Conservation (phyloP, 2,888 invertebrate genomes). For the Zygogramma bicolorata region DNA sequence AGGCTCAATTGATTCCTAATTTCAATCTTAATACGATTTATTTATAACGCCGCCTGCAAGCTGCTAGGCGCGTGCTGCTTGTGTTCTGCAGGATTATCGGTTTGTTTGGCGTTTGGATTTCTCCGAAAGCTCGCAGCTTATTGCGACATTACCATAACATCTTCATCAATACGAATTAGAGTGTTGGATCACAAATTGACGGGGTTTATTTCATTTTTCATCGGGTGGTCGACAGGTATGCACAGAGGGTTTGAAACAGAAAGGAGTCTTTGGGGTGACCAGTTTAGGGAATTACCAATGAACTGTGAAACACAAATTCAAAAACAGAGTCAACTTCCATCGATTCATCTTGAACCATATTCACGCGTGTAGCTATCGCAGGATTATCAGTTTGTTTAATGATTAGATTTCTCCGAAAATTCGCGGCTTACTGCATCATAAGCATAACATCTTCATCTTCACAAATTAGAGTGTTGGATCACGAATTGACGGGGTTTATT, state of each 20-base stretch:
- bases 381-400: conserved; percentile 35
- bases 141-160: conserved; percentile 34
- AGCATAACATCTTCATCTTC: conserved; percentile 39
- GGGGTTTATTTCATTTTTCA: not conserved
- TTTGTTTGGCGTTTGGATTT: conserved; percentile 38
- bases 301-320: too few relatives aligned
- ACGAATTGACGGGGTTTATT: not conserved
- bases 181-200: not conserved
- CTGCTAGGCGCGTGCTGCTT: conserved; percentile 29
- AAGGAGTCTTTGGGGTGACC: too few relatives aligned
- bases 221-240: not conserved
- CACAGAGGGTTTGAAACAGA: too few relatives aligned
- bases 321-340: too few relatives aligned
- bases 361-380: too few relatives aligned
- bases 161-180: conserved; percentile 38
- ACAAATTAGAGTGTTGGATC: conserved; percentile 22
- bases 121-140: conserved; percentile 16
- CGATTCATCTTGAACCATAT: too few relatives aligned
- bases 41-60: conserved; percentile 35
- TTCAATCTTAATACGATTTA: conserved; percentile 40
- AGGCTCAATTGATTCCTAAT: conserved; percentile 39
- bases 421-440: conserved; percentile 20
- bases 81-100: conserved; percentile 30
- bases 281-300: too few relatives aligned
- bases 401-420: conserved; percentile 31